A percentile compares a stretch with the other conserved stretches of the same genome.
These are phyloP conservation scores for Prolemur simus DNA, from an alignment of 2,113 vertebrate genomes.

Conservation along the genomic window DNA sequence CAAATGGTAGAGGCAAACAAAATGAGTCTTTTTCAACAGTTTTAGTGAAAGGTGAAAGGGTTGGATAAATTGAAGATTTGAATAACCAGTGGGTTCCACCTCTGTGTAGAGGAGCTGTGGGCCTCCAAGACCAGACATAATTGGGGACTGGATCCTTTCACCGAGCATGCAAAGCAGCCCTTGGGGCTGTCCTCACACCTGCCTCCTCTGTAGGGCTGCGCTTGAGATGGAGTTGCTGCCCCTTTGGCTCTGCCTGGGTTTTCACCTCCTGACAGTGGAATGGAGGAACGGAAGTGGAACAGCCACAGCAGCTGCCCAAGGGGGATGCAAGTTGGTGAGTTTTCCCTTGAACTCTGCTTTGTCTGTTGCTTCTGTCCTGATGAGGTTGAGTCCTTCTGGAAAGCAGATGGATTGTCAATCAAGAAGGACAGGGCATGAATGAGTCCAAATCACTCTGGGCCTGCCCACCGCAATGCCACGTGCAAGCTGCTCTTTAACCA, in stretches of 20 bases:
- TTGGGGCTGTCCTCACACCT: background rate
- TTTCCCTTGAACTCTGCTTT: background rate
- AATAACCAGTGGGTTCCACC: conserved; percentile 42
- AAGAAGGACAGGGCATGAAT: background rate
- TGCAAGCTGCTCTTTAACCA: background rate
- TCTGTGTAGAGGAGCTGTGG: background rate
- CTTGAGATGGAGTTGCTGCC: conserved; percentile 84
- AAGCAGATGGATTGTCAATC: background rate
- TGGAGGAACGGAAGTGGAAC: conserved; percentile 62
- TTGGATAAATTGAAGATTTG: conserved; percentile 25
- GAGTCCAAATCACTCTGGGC: background rate
- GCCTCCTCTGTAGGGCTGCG: conserved; percentile 61
- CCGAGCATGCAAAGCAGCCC: background rate
- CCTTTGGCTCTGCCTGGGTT: conserved; percentile 79
- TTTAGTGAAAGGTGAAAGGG: conserved; percentile 18
- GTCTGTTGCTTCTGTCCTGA: background rate
- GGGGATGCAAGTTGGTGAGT: conserved; percentile 83
- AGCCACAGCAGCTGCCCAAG: conserved; percentile 54
- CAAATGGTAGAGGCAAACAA: background rate
- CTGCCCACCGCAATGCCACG: background rate
- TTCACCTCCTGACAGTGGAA: conserved; percentile 75
- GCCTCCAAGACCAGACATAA: background rate
- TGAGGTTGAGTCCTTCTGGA: background rate
- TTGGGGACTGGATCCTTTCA: background rate
- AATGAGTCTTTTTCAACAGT: background rate